Conservation (phyloP, 1,140 invertebrate species). For the Whitmania pigra region DNA sequence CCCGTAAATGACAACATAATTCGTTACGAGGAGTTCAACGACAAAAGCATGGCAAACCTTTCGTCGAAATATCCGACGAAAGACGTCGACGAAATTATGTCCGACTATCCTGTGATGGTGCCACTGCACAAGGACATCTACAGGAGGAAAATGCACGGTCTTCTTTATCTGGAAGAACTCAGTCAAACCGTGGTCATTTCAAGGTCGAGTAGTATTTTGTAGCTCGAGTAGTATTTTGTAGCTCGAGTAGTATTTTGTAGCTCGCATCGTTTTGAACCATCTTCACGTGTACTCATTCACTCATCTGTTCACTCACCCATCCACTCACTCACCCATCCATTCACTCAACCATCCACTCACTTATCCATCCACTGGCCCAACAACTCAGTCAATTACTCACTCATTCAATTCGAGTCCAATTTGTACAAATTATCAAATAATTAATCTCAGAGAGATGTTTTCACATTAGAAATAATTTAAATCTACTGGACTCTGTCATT, state of each 20-base stretch:
- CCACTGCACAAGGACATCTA: conserved; percentile 37
- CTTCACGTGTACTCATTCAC: too few relatives aligned
- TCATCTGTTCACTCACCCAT: too few relatives aligned
- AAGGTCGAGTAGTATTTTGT: conserved; percentile 27
- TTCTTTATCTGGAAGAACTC: conserved; percentile 37
- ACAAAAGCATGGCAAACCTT: neutral
- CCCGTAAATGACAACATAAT: neutral
- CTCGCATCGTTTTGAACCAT: too few relatives aligned
- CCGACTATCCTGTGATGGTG: neutral
- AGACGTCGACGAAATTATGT: neutral
- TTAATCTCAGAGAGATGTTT: too few relatives aligned
- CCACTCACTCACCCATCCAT: too few relatives aligned
- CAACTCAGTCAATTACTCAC: too few relatives aligned
- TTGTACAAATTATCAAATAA: neutral
- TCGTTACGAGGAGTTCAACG: neutral
- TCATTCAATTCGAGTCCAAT: neutral
- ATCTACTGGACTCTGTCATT: too few relatives aligned
- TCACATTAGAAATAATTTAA: too few relatives aligned
- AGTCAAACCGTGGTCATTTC: conserved; percentile 34
- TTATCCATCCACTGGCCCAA: too few relatives aligned
- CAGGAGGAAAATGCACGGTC: conserved; percentile 36
- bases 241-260: neutral
- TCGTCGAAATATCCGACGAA: neutral
- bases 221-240: neutral
- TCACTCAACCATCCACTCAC: too few relatives aligned